phyloP scores from a whole-genome alignment of 2,113 vertebrate species.

The Apteryx mantelli region DNA sequence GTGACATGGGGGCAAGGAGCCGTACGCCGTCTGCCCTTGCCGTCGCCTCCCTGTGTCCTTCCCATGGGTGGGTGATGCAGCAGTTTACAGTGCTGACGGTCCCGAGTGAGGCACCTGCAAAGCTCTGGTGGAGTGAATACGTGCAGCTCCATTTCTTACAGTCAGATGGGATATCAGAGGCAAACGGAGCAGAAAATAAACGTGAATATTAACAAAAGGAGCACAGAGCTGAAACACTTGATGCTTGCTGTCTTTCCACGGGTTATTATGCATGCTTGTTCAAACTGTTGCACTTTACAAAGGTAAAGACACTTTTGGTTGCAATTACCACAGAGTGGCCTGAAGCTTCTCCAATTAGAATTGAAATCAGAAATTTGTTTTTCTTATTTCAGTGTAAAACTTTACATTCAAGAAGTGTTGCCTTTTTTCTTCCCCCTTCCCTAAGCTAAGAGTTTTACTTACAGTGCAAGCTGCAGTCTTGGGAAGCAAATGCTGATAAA shows the following conservation, averaged over 20 bases:
- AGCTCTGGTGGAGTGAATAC: neutral
- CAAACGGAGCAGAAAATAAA: slow-evolving; percentile 46
- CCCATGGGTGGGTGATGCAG: neutral
- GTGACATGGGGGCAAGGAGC: no score
- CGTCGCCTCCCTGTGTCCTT: no score
- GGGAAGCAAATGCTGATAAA: neutral
- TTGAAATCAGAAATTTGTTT: neutral
- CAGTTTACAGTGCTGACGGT: neutral
- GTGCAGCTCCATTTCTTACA: neutral
- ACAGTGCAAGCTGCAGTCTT: neutral
- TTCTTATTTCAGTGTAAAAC: neutral
- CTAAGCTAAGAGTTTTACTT: neutral
- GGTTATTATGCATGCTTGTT: neutral
- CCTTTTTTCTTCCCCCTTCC: neutral
- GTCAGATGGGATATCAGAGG: neutral
- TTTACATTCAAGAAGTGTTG: neutral
- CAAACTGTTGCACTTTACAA: neutral
- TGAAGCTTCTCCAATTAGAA: neutral
- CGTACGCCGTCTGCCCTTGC: no score
- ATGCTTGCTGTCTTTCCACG: neutral
- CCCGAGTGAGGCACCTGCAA: neutral
- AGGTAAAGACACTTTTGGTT: neutral
- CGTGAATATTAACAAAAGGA: slow-evolving; percentile 29
- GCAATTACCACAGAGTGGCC: neutral
- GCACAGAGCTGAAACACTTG: neutral